These are phyloP conservation scores for Heteromyza rotundicornis DNA, from an alignment of 2,888 invertebrate genomes.

Conservation along the genomic window DNA sequence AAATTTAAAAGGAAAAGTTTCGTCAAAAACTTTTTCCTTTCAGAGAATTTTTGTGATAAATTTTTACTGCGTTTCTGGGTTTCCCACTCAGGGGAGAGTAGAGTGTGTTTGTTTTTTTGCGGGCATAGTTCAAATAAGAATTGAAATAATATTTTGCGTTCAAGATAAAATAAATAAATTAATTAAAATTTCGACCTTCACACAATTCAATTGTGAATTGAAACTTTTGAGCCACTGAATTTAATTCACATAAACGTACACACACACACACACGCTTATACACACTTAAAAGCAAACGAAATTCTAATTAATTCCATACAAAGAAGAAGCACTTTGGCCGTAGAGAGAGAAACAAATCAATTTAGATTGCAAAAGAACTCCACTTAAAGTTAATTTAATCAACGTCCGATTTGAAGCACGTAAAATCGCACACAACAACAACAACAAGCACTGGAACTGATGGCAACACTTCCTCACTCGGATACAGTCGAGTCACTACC, in stretches of 20 bases:
- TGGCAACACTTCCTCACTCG: neutral
- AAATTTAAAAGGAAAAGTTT: too few relatives aligned
- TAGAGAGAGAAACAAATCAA: too few relatives aligned
- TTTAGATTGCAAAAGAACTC: neutral
- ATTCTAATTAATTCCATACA: neutral
- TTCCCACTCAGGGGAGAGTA: too few relatives aligned
- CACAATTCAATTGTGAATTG: conserved; percentile 8
- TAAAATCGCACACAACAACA: too few relatives aligned
- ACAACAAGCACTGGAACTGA: neutral
- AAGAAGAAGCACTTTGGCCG: neutral
- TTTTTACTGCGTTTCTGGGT: too few relatives aligned
- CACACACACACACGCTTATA: neutral
- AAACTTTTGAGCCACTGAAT: conserved; percentile 3
- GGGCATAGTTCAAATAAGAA: too few relatives aligned
- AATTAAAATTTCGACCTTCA: conserved; percentile 7
- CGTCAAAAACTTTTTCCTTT: too few relatives aligned
- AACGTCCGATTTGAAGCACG: neutral
- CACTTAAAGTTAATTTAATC: neutral
- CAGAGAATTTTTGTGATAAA: too few relatives aligned
- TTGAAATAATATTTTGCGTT: neutral
- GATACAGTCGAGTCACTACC: too few relatives aligned
- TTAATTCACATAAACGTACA: neutral
- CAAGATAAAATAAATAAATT: neutral
- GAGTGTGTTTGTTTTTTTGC: too few relatives aligned
- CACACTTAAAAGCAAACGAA: neutral